Evolutionary conservation across 2,797 vertebrate genomes (phyloP).

Genomic region (Epinephelus awoara): DNA sequence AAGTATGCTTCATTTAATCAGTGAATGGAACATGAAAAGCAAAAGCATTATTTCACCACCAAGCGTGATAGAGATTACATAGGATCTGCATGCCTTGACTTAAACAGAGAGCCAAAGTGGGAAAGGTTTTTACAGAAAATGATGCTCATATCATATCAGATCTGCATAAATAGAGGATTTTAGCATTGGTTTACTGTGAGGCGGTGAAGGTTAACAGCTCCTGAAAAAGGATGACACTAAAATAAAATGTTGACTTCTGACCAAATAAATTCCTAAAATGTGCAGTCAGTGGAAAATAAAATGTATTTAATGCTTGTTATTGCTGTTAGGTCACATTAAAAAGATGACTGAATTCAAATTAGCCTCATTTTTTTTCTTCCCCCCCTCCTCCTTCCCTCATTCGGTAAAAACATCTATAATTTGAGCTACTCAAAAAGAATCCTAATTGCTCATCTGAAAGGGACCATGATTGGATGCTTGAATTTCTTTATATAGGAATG

Average conservation of each 20-base stretch:
- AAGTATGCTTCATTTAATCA: slow-evolving; percentile 79
- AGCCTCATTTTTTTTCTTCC: slow-evolving; percentile 48
- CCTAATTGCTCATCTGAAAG: slow-evolving; percentile 80
- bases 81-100: slow-evolving; percentile 52
- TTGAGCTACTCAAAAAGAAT: slow-evolving; percentile 73
- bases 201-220: slow-evolving; percentile 31
- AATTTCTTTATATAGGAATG: slow-evolving; percentile 77
- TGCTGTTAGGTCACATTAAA: slow-evolving; percentile 61
- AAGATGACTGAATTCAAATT: slow-evolving; percentile 68
- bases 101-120: slow-evolving; percentile 29
- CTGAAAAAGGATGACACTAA: slow-evolving; percentile 16
- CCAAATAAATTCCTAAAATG: slow-evolving; percentile 48
- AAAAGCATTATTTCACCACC: slow-evolving; percentile 68
- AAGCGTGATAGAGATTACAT: slow-evolving; percentile 50
- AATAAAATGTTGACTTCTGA: slow-evolving; percentile 44
- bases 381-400: slow-evolving; percentile 3
- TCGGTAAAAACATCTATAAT: slow-evolving; percentile 72
- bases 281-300: slow-evolving; percentile 57
- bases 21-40: slow-evolving; percentile 65
- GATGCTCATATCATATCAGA: slow-evolving; percentile 25
- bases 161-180: slow-evolving; percentile 41
- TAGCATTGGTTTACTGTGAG: slow-evolving; percentile 7
- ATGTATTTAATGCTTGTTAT: slow-evolving; percentile 57
- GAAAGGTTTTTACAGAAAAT: slow-evolving; percentile 19
- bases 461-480: slow-evolving; percentile 76